These are phyloP conservation scores for Cyaniris semiargus DNA, from an alignment of 2,888 invertebrate species.

Conservation along the genomic window DNA sequence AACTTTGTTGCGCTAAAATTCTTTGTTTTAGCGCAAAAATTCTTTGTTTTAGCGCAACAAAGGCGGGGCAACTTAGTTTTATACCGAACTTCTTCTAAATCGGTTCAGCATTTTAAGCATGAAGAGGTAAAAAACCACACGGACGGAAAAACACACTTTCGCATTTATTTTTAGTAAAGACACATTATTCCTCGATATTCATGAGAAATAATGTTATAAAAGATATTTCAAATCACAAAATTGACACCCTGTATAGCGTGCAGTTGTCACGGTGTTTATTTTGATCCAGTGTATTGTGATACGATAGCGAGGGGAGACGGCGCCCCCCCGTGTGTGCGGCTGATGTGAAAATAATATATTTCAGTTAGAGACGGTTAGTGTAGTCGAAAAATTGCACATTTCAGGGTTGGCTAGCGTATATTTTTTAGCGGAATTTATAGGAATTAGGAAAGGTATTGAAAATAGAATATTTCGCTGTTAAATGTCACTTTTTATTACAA, in stretches of 20 bases:
- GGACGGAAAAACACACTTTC: not conserved
- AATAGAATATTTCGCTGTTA: not conserved
- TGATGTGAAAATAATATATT: constrained; percentile 62
- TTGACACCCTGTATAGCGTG: not conserved
- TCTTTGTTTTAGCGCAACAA: not conserved
- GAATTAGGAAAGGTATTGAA: not conserved
- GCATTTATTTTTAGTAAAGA: not conserved
- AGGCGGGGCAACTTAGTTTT: no score
- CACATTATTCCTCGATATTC: not conserved
- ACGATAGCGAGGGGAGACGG: constrained; percentile 46
- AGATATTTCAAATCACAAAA: not conserved
- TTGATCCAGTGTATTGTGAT: constrained; percentile 31
- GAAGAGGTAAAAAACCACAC: not conserved
- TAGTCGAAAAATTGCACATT: constrained; percentile 30
- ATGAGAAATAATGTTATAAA: constrained; percentile 6
- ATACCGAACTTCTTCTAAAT: no score
- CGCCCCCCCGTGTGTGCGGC: constrained; percentile 63
- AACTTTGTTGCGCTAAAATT: not conserved
- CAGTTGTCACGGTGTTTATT: constrained; percentile 31
- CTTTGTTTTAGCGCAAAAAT: not conserved
- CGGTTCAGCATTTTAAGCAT: no score
- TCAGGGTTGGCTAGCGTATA: constrained; percentile 28
- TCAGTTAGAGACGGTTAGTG: constrained; percentile 39
- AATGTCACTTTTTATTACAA: not conserved
- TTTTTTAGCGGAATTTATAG: constrained; percentile 2